Evolutionary conservation across 1,140 invertebrate species (phyloP).

Genomic region (Atopsyche davidsoni): DNA sequence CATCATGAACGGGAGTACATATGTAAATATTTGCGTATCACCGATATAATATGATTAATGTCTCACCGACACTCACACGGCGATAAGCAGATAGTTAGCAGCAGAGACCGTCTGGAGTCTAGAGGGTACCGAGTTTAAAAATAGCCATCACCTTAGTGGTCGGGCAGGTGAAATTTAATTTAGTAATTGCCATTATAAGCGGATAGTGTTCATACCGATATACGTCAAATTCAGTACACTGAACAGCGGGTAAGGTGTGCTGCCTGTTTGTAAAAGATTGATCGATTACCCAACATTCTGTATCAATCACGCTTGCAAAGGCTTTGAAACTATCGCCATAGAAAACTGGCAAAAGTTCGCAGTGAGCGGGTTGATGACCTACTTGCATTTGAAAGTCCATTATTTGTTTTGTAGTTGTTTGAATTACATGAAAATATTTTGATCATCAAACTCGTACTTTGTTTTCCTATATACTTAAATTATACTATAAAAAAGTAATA

Average conservation of each 20-base stretch:
- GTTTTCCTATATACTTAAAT: too few relatives aligned
- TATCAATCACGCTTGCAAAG: neutral
- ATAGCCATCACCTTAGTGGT: slow-evolving; percentile 9
- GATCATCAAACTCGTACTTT: too few relatives aligned
- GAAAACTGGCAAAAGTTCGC: too few relatives aligned
- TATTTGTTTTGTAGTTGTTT: too few relatives aligned
- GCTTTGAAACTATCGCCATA: too few relatives aligned
- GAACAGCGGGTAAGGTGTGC: neutral
- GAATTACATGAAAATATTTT: too few relatives aligned
- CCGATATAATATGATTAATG: neutral
- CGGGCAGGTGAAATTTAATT: slow-evolving; percentile 11
- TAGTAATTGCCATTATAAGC: slow-evolving; percentile 12
- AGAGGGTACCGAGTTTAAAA: slow-evolving; percentile 3
- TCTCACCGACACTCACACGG: too few relatives aligned
- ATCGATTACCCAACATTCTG: slow-evolving; percentile 6
- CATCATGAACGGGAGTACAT: too few relatives aligned
- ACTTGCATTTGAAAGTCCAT: too few relatives aligned
- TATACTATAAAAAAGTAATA: too few relatives aligned
- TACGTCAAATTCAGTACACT: too few relatives aligned
- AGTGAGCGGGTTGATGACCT: too few relatives aligned
- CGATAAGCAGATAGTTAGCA: neutral
- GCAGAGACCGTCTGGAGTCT: neutral
- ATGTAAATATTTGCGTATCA: slow-evolving; percentile 1
- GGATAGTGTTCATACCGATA: slow-evolving; percentile 8
- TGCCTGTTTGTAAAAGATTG: slow-evolving; percentile 5